Base-by-base conservation (phyloP, 2,797 vertebrate genomes). In the Parotocinclus haroldoi region DNA sequence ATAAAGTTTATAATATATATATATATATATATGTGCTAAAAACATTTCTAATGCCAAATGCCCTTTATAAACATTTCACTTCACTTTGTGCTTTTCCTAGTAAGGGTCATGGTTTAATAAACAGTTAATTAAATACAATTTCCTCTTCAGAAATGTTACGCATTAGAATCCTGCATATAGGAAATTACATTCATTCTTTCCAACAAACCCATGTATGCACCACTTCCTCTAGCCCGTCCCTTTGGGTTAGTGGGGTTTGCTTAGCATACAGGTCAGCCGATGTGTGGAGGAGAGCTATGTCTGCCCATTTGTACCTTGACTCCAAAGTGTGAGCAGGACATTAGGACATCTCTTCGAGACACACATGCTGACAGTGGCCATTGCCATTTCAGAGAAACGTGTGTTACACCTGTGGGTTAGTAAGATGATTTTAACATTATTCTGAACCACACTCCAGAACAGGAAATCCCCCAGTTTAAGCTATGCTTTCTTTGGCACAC, bases 401-500 rank as follows among this genome's bases (percentile, higher is more conserved):
- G 76, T 82, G 76, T 56, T 58, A 79, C 73, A 79, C 73, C 77
- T 80, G 76, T 4, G 17, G 68, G 76, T 70, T 77, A 73, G 62
- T 81, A 0, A 56, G 72, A 88, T 85, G 88, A 76, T 78, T 71
- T n/a, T 56, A 72, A 72, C 81, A 82, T 87, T 88, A 89, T 88
- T 77, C 74, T 11, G 70, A 68, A 73, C 71, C 51, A 79, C 75
- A 67, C 56, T 74, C 73, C 76, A 79, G 78, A 75, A 72, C 42
- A 42, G 88, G 88, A 83, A 68, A 80, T 82, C 78, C 60, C 51
- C 83, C 74, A 78, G 78, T 83, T 79, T 77, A 79, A 82, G 76
- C 78, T 54, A 75, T 89, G 87, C 85, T 86, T 89, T 83, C 81
- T 87, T 89, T 91, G 89, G 89, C 89, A 83, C 69, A 75, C 82